phyloP scores from a whole-genome alignment of 2,113 vertebrate genomes.

The Pelecanus crispus region DNA sequence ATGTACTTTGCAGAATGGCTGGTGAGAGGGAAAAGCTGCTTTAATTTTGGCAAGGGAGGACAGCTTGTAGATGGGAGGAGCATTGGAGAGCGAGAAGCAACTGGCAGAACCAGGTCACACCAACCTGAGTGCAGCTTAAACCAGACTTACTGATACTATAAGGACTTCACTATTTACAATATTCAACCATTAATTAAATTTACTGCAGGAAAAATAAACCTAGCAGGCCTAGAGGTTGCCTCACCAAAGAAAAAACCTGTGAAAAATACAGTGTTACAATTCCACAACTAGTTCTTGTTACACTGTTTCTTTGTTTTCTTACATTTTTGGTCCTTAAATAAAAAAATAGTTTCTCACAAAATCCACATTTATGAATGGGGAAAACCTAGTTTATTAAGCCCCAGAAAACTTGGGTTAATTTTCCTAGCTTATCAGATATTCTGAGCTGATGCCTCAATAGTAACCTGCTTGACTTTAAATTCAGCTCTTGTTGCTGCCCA shows the following conservation, averaged over 20 bases:
- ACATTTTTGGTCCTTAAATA: background rate
- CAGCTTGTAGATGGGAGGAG: background rate
- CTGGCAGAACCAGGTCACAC: background rate
- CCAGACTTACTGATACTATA: background rate
- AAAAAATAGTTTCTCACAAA: background rate
- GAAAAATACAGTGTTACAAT: background rate
- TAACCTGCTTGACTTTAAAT: background rate
- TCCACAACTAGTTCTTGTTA: background rate
- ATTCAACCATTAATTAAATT: background rate
- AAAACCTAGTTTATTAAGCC: background rate
- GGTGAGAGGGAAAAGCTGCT: background rate
- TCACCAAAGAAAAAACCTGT: background rate
- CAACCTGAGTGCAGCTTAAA: background rate
- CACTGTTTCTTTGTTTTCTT: background rate
- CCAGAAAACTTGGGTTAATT: background rate
- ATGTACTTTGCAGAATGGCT: background rate
- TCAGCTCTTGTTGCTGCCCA: background rate
- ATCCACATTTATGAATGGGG: background rate
- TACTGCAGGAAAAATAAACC: background rate
- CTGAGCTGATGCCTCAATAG: background rate
- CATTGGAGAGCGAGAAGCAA: background rate
- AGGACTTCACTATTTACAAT: background rate
- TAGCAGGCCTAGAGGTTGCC: background rate
- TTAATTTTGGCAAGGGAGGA: background rate
- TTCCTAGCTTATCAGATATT: background rate